phyloP scores from a whole-genome alignment of 2,113 vertebrate genomes.

The Lasiurus borealis region DNA sequence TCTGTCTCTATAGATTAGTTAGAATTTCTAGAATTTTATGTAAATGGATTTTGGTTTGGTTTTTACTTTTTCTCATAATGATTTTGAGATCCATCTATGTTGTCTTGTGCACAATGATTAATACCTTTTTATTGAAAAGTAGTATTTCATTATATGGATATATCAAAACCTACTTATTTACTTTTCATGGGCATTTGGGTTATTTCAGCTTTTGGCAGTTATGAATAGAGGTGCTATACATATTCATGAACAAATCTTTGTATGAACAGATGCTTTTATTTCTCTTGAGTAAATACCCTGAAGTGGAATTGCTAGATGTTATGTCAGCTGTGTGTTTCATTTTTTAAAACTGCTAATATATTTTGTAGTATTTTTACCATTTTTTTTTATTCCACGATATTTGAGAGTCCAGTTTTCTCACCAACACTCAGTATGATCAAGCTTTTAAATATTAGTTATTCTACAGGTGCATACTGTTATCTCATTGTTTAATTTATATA shows the following conservation, averaged over 20 bases:
- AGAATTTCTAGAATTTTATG: constrained; percentile 1
- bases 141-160: not conserved
- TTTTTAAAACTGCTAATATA: not conserved
- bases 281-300: not conserved
- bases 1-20: not conserved
- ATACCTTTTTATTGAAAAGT: not conserved
- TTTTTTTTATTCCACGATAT: not conserved
- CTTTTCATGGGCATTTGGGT: not conserved
- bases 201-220: not conserved
- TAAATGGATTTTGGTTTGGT: not conserved
- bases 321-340: not conserved
- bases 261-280: not conserved
- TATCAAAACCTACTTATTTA: not conserved
- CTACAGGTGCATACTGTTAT: not conserved
- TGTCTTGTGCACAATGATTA: not conserved
- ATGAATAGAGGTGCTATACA: not conserved
- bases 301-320: not conserved
- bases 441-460: not conserved
- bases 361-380: not conserved
- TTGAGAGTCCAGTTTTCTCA: not conserved
- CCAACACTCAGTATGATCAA: not conserved
- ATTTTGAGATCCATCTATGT: not conserved
- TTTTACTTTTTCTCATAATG: not conserved
- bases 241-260: not conserved
- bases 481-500: not conserved